Evolutionary conservation across 2,797 vertebrate genomes (phyloP).

Genomic region (Danio aesculapii): DNA sequence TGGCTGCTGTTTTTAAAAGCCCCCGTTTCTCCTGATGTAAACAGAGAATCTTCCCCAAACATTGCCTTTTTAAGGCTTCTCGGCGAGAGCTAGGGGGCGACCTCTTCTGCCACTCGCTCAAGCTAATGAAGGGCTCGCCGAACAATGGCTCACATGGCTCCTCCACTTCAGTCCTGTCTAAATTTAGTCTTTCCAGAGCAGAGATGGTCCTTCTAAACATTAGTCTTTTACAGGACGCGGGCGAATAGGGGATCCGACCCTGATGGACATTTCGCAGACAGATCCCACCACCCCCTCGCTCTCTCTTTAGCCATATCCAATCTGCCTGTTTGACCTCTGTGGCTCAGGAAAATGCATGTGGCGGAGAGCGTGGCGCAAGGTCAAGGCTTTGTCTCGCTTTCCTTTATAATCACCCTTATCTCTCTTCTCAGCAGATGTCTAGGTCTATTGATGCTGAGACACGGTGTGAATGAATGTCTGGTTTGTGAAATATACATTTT

Average conservation of each 20-base stretch:
- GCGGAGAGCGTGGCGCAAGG: conserved; percentile 29
- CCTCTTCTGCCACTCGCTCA: conserved; percentile 77
- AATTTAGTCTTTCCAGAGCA: conserved; percentile 59
- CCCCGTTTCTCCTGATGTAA: conserved; percentile 70
- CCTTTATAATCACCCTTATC: conserved; percentile 46
- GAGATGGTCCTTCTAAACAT: conserved; percentile 47
- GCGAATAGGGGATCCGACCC: conserved; percentile 4
- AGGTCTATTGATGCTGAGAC: conserved; percentile 8
- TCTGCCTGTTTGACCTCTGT: conserved; percentile 45
- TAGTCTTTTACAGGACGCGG: conserved; percentile 6
- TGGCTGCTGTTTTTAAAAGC: conserved; percentile 68
- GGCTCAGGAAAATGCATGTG: conserved; percentile 42
- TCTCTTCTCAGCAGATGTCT: conserved; percentile 49
- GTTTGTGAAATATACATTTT: conserved; percentile 11
- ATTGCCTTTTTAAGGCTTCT: conserved; percentile 98
- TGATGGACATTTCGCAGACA: conserved; percentile 60
- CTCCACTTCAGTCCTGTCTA: conserved; percentile 46
- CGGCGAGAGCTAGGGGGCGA: conserved; percentile 76
- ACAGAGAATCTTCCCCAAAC: conserved; percentile 87
- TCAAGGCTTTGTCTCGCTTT: conserved; percentile 52
- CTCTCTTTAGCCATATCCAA: conserved; percentile 40
- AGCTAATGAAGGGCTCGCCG: conserved; percentile 76
- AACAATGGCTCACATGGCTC: conserved; percentile 71
- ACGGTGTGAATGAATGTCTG: conserved; percentile 20
- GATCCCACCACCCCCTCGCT: conserved; percentile 20